phyloP scores from a whole-genome alignment of 92 coral and sea anemone genomes.

The Epizoanthus scotinus region DNA sequence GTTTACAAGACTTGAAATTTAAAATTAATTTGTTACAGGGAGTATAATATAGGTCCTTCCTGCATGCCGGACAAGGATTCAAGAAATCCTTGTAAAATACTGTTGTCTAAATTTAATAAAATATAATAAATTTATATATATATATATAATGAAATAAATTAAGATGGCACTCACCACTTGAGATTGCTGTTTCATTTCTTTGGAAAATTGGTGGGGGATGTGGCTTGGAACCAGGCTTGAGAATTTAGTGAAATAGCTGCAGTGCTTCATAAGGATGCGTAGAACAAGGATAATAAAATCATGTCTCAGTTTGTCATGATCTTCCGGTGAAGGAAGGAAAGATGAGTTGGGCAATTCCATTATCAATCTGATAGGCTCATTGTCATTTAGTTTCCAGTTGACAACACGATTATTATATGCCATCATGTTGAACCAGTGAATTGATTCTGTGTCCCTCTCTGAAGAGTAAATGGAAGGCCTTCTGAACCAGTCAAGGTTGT shows the following conservation, averaged over 20 bases:
- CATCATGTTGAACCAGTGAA: slow-evolving; percentile 49
- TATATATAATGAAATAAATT: no score
- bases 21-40: no score
- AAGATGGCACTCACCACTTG: slow-evolving; percentile 20
- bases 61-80: no score
- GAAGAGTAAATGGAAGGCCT: slow-evolving; percentile 49
- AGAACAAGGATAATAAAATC: slow-evolving; percentile 42
- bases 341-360: slow-evolving; percentile 42
- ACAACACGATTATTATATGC: slow-evolving; percentile 43
- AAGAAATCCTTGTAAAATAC: no score
- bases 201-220: slow-evolving; percentile 39
- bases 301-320: slow-evolving; percentile 37
- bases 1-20: no score
- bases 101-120: no score
- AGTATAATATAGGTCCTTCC: no score
- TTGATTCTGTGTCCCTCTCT: slow-evolving; percentile 42
- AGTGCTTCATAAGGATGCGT: slow-evolving; percentile 33
- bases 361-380: slow-evolving; percentile 26
- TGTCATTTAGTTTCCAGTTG: slow-evolving; percentile 21
- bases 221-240: slow-evolving; percentile 40
- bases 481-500: slow-evolving; percentile 46
- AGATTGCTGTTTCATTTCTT: slow-evolving; percentile 39
- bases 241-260: slow-evolving; percentile 47
- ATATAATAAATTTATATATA: no score
- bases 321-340: slow-evolving; percentile 46